These are phyloP conservation scores for Cyrtorhinus lividipennis DNA, from an alignment of 1,140 invertebrate genomes.

Conservation along the genomic window DNA sequence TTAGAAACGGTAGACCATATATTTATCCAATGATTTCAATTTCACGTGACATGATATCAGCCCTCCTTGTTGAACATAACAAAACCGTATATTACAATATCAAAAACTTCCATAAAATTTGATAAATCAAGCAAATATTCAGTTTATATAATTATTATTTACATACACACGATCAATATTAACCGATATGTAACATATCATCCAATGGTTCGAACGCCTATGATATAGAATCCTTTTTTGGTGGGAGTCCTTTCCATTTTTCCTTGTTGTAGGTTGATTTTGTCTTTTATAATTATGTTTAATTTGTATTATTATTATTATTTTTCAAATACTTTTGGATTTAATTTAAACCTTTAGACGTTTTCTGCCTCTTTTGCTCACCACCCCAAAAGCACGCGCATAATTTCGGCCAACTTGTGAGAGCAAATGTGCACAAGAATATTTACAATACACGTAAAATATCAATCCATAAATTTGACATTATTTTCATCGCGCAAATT, in stretches of 20 bases:
- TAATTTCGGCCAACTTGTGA: not conserved
- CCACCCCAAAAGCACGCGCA: too few species aligned
- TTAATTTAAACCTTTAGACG: too few species aligned
- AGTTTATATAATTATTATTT: conserved; percentile 1
- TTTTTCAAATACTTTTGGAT: too few species aligned
- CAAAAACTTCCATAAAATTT: not conserved
- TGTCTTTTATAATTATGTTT: too few species aligned
- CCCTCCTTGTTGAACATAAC: not conserved
- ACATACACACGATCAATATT: not conserved
- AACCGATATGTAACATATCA: not conserved
- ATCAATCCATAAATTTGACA: too few species aligned
- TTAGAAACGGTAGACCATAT: not conserved
- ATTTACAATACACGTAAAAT: not conserved
- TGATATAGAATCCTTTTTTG: not conserved
- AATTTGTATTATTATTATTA: too few species aligned
- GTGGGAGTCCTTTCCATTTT: not conserved
- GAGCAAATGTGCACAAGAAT: not conserved
- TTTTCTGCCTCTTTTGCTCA: too few species aligned
- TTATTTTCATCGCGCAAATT: too few species aligned
- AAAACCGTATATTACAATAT: not conserved
- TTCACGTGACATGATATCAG: not conserved
- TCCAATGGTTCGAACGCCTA: not conserved
- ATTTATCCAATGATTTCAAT: not conserved
- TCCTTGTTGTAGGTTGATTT: not conserved
- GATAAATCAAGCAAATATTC: not conserved